Percentiles rank a stretch among this genome's conserved stretches.
Evolutionary conservation across 2,888 invertebrate species (phyloP).

Genomic region (Dicyrtomina minuta): DNA sequence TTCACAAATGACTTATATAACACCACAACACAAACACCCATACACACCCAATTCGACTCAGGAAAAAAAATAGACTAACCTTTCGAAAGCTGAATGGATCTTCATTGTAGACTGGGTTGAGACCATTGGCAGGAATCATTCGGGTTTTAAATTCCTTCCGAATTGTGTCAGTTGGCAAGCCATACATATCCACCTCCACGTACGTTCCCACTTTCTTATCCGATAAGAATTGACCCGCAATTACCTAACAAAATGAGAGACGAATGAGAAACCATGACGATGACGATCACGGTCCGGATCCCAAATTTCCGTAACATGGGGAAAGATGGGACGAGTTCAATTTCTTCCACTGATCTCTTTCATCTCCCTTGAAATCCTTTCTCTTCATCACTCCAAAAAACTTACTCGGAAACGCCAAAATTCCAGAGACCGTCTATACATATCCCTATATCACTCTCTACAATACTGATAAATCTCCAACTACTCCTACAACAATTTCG

Average conservation of each 20-base stretch:
- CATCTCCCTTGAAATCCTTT: too few species aligned
- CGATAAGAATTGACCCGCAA: conserved; percentile 98
- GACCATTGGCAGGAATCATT: conserved; percentile 94
- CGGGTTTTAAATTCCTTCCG: conserved; percentile 95
- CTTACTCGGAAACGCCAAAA: too few species aligned
- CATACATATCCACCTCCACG: conserved; percentile 98
- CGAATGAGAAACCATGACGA: not conserved
- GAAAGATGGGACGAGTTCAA: too few species aligned
- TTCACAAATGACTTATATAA: too few species aligned
- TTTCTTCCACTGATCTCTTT: too few species aligned
- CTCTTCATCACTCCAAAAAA: not conserved
- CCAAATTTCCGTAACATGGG: not conserved
- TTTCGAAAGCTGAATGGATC: conserved; percentile 97
- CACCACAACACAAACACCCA: too few species aligned
- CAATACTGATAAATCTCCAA: too few species aligned
- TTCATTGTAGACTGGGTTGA: conserved; percentile 99
- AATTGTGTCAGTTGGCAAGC: conserved; percentile 96
- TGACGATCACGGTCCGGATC: too few species aligned
- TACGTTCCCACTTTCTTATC: conserved; percentile 99
- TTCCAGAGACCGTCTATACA: too few species aligned
- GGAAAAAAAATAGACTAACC: conserved; percentile 62
- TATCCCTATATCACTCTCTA: too few species aligned
- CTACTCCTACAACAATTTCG: too few species aligned
- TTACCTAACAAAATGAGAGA: conserved; percentile 66
- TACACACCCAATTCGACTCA: too few species aligned